Conservation (phyloP, 2,888 invertebrate species). For the Cheilosia soror region DNA sequence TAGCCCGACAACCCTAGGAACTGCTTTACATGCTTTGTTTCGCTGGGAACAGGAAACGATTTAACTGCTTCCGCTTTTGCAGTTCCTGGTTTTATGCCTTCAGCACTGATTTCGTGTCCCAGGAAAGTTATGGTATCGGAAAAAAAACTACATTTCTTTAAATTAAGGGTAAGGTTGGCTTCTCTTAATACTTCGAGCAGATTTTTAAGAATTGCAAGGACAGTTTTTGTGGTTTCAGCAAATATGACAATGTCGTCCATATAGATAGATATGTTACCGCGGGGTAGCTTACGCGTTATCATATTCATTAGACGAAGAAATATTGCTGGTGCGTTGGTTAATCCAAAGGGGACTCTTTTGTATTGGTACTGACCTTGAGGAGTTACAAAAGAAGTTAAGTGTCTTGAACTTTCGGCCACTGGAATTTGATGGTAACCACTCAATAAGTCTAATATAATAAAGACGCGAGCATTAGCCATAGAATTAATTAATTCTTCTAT, state of each 20-base stretch:
- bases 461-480: background rate
- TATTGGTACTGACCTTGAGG: constrained; percentile 23
- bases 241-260: too few relatives aligned
- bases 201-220: background rate
- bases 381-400: constrained; percentile 22
- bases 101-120: background rate
- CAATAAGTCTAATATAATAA: constrained; percentile 15
- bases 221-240: background rate
- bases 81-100: background rate
- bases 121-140: background rate
- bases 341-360: constrained; percentile 18
- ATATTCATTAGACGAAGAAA: too few relatives aligned
- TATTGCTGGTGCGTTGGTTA: background rate
- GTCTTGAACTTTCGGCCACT: background rate
- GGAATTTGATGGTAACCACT: constrained; percentile 30
- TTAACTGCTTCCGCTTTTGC: constrained; percentile 5
- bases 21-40: constrained; percentile 6
- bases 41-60: constrained; percentile 2
- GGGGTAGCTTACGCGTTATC: too few relatives aligned
- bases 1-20: constrained; percentile 17
- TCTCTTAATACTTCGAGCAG: background rate
- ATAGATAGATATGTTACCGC: too few relatives aligned
- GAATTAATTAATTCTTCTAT: constrained; percentile 13
- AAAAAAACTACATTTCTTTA: background rate
- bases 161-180: constrained; percentile 5